Conservation (phyloP, 1,140 invertebrate genomes). For the Trachelipus rathkii region DNA sequence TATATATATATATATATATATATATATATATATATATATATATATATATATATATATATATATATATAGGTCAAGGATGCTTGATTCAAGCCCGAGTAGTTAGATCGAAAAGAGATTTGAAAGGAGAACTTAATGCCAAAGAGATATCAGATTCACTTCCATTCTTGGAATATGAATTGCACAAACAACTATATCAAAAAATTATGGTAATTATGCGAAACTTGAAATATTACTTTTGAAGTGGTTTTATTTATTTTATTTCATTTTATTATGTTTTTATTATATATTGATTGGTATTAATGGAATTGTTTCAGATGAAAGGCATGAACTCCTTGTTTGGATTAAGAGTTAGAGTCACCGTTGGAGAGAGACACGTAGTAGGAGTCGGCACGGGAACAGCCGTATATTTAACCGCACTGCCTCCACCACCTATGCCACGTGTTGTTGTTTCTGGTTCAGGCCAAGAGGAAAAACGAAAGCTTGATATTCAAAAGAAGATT, state of each 20-base stretch:
- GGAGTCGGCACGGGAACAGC: slow-evolving; percentile 85
- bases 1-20: background rate
- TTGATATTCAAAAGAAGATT: slow-evolving; percentile 62
- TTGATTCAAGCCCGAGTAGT: slow-evolving; percentile 35
- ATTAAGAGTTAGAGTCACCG: slow-evolving; percentile 61
- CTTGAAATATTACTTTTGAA: no score
- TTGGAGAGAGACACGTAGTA: slow-evolving; percentile 81
- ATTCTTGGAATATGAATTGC: slow-evolving; percentile 25
- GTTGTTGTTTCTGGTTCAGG: slow-evolving; percentile 32
- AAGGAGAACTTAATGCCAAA: slow-evolving; percentile 22
- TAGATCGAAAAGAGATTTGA: slow-evolving; percentile 23
- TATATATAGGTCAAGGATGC: slow-evolving; percentile 25
- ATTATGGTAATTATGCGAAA: slow-evolving; percentile 4
- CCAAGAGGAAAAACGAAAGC: slow-evolving; percentile 39
- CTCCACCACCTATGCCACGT: slow-evolving; percentile 60
- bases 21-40: slow-evolving; percentile 2
- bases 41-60: slow-evolving; percentile 20
- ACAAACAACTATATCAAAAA: background rate
- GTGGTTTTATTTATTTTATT: no score
- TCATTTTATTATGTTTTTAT: background rate
- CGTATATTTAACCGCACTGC: slow-evolving; percentile 68
- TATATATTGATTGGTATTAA: background rate
- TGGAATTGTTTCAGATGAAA: slow-evolving; percentile 63
- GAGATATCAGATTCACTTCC: slow-evolving; percentile 24
- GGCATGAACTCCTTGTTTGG: slow-evolving; percentile 92